Conservation (phyloP, 1,140 invertebrate species). For the Pseudobourletiella spinata region DNA sequence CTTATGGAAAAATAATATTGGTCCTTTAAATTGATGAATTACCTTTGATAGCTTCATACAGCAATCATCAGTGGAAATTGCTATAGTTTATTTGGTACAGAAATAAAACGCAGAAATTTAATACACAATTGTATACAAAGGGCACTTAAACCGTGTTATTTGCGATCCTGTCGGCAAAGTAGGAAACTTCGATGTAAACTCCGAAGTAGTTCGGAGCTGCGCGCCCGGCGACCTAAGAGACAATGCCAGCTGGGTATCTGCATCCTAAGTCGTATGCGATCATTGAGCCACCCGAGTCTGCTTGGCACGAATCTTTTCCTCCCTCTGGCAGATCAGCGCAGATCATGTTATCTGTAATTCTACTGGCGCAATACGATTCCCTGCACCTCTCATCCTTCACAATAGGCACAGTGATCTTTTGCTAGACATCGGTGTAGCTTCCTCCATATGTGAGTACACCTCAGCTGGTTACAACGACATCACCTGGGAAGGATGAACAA, state of each 20-base stretch:
- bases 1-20: too few relatives aligned
- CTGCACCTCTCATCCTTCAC: not conserved
- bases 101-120: too few relatives aligned
- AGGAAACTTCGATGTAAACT: not conserved
- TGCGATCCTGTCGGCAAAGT: too few relatives aligned
- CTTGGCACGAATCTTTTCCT: conserved; percentile 19
- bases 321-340: conserved; percentile 11
- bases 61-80: too few relatives aligned
- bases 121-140: too few relatives aligned
- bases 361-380: not conserved
- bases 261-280: not conserved
- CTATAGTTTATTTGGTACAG: too few relatives aligned
- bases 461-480: too few relatives aligned
- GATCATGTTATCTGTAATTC: conserved; percentile 14
- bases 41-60: too few relatives aligned
- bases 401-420: not conserved
- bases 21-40: too few relatives aligned
- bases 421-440: not conserved
- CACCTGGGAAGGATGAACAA: too few relatives aligned
- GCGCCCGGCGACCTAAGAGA: conserved; percentile 1
- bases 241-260: conserved; percentile 5
- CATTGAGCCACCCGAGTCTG: conserved; percentile 15
- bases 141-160: too few relatives aligned
- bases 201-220: not conserved
- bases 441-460: too few relatives aligned